Conservation (phyloP, 2,113 vertebrate genomes). For the Chamaetylas fuelleborni region DNA sequence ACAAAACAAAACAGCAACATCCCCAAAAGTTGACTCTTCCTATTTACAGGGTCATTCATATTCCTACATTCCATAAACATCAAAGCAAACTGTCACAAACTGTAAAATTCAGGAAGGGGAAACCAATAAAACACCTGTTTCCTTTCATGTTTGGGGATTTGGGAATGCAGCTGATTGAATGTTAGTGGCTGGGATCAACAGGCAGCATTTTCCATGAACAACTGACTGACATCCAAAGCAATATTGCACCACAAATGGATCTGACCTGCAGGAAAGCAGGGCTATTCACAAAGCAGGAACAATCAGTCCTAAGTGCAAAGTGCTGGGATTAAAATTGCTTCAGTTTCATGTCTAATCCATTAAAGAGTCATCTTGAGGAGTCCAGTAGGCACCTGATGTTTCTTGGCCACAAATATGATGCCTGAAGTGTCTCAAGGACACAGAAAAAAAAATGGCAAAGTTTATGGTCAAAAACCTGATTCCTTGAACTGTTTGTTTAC, state of each 20-base stretch:
- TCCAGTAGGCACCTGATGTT: not conserved
- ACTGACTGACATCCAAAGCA: not conserved
- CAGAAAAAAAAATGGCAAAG: not conserved
- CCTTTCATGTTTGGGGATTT: not conserved
- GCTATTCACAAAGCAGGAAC: not conserved
- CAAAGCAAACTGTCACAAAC: not conserved
- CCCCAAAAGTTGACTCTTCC: not conserved
- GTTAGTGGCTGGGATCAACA: not conserved
- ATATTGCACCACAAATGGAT: not conserved
- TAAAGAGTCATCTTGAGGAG: not conserved
- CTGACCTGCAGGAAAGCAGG: not conserved
- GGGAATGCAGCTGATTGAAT: not conserved
- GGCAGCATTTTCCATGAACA: not conserved
- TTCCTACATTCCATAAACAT: not conserved
- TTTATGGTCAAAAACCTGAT: not conserved
- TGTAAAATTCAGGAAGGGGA: not conserved
- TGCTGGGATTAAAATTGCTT: not conserved
- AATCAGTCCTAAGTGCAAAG: not conserved
- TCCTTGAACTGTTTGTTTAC: not conserved
- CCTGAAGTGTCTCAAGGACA: not conserved
- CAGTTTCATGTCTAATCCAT: not conserved
- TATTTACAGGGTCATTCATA: not conserved
- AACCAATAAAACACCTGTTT: not conserved
- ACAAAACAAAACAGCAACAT: not conserved
- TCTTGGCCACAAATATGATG: not conserved